A percentile compares a stretch with the other conserved stretches of the same genome.
Evolutionary conservation across 2,113 vertebrate genomes (phyloP).

Genomic region (Anarrhichthys ocellatus): DNA sequence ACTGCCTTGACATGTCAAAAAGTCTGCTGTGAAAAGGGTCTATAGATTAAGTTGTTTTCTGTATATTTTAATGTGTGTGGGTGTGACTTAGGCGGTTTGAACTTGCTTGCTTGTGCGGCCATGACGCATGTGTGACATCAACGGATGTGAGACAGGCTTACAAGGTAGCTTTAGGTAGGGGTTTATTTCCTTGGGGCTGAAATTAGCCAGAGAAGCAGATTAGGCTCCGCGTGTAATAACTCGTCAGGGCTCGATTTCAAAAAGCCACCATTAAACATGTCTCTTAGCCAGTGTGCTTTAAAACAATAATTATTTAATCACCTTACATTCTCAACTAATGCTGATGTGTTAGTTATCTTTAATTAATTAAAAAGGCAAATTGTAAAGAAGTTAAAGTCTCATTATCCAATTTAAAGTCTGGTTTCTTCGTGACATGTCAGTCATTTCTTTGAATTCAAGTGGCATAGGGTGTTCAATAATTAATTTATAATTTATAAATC

Average conservation of each 20-base stretch:
- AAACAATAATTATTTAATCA: conserved; percentile 77
- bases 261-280: conserved; percentile 65
- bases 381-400: conserved; percentile 27
- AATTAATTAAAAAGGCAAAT: conserved; percentile 39
- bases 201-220: conserved; percentile 76
- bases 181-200: conserved; percentile 67
- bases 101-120: background rate
- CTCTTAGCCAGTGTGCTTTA: conserved; percentile 60
- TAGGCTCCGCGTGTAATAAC: conserved; percentile 61
- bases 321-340: conserved; percentile 39
- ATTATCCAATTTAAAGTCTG: background rate
- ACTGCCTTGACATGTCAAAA: background rate
- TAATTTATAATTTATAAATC: background rate
- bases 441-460: background rate
- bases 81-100: conserved; percentile 19
- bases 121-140: conserved; percentile 63
- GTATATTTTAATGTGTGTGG: background rate
- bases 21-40: background rate
- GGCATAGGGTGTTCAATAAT: background rate
- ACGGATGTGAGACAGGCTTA: conserved; percentile 62
- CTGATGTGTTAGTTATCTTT: conserved; percentile 31
- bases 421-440: background rate
- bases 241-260: conserved; percentile 37
- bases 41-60: background rate
- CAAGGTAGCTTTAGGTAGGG: conserved; percentile 61